Evolutionary conservation across 2,113 vertebrate genomes (phyloP).

Genomic region (Illadopsis cleaveri): DNA sequence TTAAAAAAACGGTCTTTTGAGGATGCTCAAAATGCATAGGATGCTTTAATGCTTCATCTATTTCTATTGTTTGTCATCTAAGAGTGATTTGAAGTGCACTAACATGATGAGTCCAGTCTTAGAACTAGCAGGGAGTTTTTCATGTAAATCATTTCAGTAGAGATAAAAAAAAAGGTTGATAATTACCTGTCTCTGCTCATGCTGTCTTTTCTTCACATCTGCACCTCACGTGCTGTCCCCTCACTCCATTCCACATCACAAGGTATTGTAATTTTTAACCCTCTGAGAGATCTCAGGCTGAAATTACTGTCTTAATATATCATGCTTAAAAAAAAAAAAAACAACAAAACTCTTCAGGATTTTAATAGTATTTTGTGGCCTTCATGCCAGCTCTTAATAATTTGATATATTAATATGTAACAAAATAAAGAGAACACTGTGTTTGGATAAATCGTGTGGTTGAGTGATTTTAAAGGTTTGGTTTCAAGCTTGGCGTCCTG

Average conservation of each 20-base stretch:
- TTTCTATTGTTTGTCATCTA: not conserved
- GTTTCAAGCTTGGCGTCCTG: not conserved
- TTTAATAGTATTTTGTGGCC: not conserved
- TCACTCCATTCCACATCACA: not conserved
- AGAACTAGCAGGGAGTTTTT: not conserved
- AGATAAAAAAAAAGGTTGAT: not conserved
- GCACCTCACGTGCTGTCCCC: accelerated
- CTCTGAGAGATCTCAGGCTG: not conserved
- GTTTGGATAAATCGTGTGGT: not conserved
- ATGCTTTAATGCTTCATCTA: not conserved
- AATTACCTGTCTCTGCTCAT: accelerated
- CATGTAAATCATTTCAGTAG: not conserved
- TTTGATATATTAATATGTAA: not conserved
- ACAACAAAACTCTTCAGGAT: not conserved
- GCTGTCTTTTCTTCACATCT: not conserved
- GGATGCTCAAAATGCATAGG: not conserved
- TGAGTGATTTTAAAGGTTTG: not conserved
- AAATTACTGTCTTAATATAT: not conserved
- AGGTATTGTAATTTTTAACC: not conserved
- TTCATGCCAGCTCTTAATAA: not conserved
- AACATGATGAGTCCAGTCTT: not conserved
- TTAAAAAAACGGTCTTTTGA: not conserved
- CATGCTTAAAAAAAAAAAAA: not conserved
- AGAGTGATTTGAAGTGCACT: not conserved
- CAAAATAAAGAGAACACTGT: not conserved